Percentiles rank a stretch among this genome's conserved stretches.
Conservation (phyloP, 2,888 invertebrate genomes). For the Pogonocherus hispidulus region DNA sequence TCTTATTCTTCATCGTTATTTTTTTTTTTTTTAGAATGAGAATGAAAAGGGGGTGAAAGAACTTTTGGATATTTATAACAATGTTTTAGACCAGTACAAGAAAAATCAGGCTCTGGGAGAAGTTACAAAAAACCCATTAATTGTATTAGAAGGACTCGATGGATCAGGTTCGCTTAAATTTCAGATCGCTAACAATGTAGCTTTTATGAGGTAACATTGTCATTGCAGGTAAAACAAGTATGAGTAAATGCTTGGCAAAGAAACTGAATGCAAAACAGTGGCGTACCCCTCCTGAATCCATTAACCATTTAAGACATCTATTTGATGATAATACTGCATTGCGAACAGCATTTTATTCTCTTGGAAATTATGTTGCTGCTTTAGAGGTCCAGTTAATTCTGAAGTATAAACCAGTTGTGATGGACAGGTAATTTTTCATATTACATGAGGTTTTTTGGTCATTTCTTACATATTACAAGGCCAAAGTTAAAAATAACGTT, state of each 20-base stretch:
- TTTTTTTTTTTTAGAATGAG: slow-evolving; percentile 53
- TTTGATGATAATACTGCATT: slow-evolving; percentile 62
- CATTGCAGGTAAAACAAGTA: slow-evolving; percentile 67
- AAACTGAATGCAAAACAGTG: slow-evolving; percentile 60
- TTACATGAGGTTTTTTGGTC: not conserved
- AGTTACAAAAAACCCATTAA: slow-evolving; percentile 63
- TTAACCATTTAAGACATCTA: slow-evolving; percentile 60
- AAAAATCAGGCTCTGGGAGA: slow-evolving; percentile 36
- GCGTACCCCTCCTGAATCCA: slow-evolving; percentile 66
- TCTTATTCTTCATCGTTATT: no score
- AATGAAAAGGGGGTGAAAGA: slow-evolving; percentile 53
- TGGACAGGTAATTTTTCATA: slow-evolving; percentile 65
- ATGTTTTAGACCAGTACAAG: slow-evolving; percentile 41
- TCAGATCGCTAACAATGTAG: not conserved
- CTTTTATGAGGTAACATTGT: not conserved
- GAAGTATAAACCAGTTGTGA: slow-evolving; percentile 63
- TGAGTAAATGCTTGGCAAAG: slow-evolving; percentile 62
- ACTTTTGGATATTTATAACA: slow-evolving; percentile 59
- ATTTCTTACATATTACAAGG: no score
- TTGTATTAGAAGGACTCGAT: slow-evolving; percentile 70
- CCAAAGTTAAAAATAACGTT: no score
- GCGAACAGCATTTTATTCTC: slow-evolving; percentile 67
- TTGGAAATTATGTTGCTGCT: slow-evolving; percentile 70
- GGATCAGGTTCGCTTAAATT: slow-evolving; percentile 64
- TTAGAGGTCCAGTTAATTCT: slow-evolving; percentile 61